A percentile compares a stretch with the other conserved stretches of the same genome.
Conservation (phyloP, 2,888 invertebrate genomes). For the Pollenia amentaria region DNA sequence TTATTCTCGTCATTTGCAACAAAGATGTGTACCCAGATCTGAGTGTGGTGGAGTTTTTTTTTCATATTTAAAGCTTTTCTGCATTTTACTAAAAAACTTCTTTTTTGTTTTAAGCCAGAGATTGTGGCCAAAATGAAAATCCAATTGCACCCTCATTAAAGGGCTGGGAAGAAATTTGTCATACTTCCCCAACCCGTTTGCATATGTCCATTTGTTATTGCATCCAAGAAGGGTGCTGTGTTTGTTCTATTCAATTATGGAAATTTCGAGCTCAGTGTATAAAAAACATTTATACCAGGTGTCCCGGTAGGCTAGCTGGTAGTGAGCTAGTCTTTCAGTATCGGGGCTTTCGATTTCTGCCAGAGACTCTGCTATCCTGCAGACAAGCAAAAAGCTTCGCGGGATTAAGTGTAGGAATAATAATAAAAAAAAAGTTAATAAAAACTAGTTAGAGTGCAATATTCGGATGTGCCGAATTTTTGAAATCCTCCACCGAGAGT, state of each 20-base stretch:
- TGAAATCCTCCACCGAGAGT: no score
- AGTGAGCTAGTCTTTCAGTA: no score
- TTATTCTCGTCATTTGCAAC: constrained; percentile 67
- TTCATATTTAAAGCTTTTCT: constrained; percentile 9
- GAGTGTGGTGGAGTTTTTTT: constrained; percentile 58
- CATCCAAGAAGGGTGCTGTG: constrained; percentile 41
- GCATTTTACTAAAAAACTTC: not conserved
- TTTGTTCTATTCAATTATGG: constrained; percentile 50
- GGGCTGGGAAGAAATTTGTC: constrained; percentile 46
- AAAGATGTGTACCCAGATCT: constrained; percentile 49
- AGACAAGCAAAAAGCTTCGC: no score
- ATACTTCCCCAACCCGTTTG: constrained; percentile 3
- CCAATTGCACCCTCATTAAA: constrained; percentile 37
- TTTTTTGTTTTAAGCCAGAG: constrained; percentile 29
- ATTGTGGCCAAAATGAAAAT: constrained; percentile 44
- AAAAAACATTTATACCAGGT: constrained; percentile 8
- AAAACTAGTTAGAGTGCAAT: no score
- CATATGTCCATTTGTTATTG: constrained; percentile 38
- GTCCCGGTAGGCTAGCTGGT: no score
- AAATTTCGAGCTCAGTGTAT: constrained; percentile 51
- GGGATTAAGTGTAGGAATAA: no score
- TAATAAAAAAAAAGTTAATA: no score
- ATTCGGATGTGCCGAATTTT: no score
- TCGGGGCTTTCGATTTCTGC: no score
- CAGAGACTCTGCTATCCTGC: no score